Percentiles rank a stretch among this genome's conserved stretches.
Conservation (phyloP, 2,888 invertebrate genomes). For the Crossocerus cetratus region DNA sequence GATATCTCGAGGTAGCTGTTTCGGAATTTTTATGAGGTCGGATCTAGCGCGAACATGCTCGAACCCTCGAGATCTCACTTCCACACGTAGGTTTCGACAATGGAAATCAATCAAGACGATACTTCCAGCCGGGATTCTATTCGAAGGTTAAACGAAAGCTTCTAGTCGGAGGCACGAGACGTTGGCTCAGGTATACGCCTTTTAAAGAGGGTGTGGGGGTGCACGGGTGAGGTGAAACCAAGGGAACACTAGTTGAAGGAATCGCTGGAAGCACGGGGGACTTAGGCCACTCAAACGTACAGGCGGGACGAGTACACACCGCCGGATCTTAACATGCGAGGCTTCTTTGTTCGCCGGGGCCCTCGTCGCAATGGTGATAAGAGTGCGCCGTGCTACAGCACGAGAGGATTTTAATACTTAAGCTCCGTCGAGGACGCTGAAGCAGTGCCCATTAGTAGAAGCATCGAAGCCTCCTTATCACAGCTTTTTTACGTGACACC, state of each 20-base stretch:
- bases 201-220: too few relatives aligned
- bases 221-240: background rate
- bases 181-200: too few relatives aligned
- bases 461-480: background rate
- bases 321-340: conserved; percentile 47
- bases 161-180: too few relatives aligned
- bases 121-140: too few relatives aligned
- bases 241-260: conserved; percentile 14
- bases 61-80: too few relatives aligned
- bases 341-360: conserved; percentile 47
- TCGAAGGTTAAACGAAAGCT: too few relatives aligned
- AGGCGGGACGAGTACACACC: conserved; percentile 2
- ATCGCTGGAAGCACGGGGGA: conserved; percentile 9
- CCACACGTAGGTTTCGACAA: too few relatives aligned
- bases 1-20: background rate
- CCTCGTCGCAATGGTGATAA: conserved; percentile 46
- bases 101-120: too few relatives aligned
- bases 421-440: conserved; percentile 46
- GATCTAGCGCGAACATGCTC: too few relatives aligned
- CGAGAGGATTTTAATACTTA: conserved; percentile 63
- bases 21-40: background rate
- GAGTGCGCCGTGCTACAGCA: conserved; percentile 31
- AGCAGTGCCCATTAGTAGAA: background rate
- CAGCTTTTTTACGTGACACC: too few relatives aligned
- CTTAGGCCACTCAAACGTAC: background rate